Evolutionary conservation across 2,113 vertebrate species (phyloP), one percentile per base, ranked within the genome.

Genomic region (Trichechus manatus): DNA sequence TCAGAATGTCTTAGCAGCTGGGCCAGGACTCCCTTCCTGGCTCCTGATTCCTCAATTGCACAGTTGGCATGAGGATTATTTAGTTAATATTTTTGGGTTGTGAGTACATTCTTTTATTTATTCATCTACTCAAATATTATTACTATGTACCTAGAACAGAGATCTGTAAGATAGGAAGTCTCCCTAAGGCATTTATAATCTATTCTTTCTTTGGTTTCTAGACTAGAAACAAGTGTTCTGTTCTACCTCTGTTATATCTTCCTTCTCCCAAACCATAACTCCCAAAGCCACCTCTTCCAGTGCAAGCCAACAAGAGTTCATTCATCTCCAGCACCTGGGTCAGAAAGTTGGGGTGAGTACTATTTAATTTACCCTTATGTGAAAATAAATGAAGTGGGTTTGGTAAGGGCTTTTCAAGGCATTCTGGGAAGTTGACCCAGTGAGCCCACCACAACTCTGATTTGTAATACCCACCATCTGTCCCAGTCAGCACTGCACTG

Each of bases 401-500:
- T n/a, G 17, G 22, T 39, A 22, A n/a, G 36, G 86, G 17, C 27
- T 47, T 64, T 78, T 63, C 10, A 19, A 83, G 72, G 33, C 11
- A 29, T 20, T 53, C 59, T 70, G 72, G 74, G 31, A 70, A 39
- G 31, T 17, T 61, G 78, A 72, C 4, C 15, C 33, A 53, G 9
- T 3, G 77, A 94, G 29, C 33, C 56, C 10, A 7, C 31, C 68
- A 36, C 27, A 4, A 15, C 17, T 50, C 31, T n/a, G 3, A 31
- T 6, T 4, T 2, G 20, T 3, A 9, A 36, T 36, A 39, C 9
- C 39, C 25, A 3, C 36, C 78, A 1, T 5, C 47, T 29, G 78
- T 36, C 13, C 39, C 19, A 14, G 8, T 3, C 27, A 3, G 6
- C 5, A 3, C 29, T 3, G 39, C 17, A 25, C 50, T 6, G 6